Conservation (phyloP, 2,888 invertebrate species). For the Agrotis puta region DNA sequence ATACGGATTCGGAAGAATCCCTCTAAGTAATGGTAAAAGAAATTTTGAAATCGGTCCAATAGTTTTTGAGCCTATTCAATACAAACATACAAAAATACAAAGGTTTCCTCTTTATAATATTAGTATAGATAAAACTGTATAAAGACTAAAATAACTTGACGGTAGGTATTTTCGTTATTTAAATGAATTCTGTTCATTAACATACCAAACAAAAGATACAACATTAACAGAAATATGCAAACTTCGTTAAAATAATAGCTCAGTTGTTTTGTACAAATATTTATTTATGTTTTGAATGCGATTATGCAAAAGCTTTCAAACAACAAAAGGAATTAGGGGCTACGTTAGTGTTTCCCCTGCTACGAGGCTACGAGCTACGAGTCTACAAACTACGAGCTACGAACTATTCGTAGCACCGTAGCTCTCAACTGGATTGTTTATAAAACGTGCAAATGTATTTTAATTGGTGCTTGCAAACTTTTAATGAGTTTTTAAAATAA, state of each 20-base stretch:
- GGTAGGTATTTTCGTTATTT: neutral
- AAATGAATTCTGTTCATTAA: conserved; percentile 23
- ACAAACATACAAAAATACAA: too few relatives aligned
- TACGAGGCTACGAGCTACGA: conserved; percentile 61
- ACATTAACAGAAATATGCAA: conserved; percentile 38
- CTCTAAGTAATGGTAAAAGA: too few relatives aligned
- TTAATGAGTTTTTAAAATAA: conserved; percentile 23
- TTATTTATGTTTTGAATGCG: conserved; percentile 68
- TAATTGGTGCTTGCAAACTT: conserved; percentile 36
- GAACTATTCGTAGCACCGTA: conserved; percentile 50
- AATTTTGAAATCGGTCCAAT: too few relatives aligned
- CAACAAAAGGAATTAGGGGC: conserved; percentile 69
- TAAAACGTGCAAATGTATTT: conserved; percentile 47
- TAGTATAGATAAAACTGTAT: neutral
- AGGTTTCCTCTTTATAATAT: too few relatives aligned
- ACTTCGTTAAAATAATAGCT: conserved; percentile 48
- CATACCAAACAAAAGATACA: conserved; percentile 32
- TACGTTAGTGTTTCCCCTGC: conserved; percentile 58
- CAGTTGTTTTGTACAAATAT: conserved; percentile 58
- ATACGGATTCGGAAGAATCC: too few relatives aligned
- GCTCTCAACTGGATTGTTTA: conserved; percentile 32
- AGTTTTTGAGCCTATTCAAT: too few relatives aligned
- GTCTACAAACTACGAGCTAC: conserved; percentile 51
- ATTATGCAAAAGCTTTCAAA: conserved; percentile 69
- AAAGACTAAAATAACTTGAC: neutral